phyloP scores from a whole-genome alignment of 1,140 invertebrate genomes.

The Caerostris extrusa region DNA sequence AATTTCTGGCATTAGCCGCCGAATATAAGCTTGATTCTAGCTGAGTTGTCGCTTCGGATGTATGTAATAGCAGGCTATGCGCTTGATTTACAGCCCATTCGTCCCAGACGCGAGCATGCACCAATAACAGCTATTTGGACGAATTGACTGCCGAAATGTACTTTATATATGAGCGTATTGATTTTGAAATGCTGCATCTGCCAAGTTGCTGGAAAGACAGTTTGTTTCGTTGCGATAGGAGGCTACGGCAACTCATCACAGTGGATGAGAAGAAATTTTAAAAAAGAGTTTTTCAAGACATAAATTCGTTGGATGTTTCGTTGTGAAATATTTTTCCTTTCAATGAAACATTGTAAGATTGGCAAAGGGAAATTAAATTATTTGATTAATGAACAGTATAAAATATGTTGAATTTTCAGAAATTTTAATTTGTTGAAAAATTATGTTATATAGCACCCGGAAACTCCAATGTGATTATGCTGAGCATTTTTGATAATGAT shows the following conservation, averaged over 20 bases:
- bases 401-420: too few relatives aligned
- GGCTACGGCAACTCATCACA: not conserved
- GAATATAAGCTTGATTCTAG: not conserved
- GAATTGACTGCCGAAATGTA: constrained; percentile 37
- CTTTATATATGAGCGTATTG: constrained; percentile 40
- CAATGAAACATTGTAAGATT: too few relatives aligned
- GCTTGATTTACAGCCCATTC: constrained; percentile 24
- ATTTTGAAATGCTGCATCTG: constrained; percentile 45
- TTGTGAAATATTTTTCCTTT: too few relatives aligned
- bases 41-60: constrained; percentile 9
- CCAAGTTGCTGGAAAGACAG: constrained; percentile 1
- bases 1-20: constrained; percentile 35
- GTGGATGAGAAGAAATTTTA: not conserved
- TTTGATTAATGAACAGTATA: too few relatives aligned
- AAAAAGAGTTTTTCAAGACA: not conserved
- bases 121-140: constrained; percentile 51
- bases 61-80: constrained; percentile 28
- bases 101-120: not conserved
- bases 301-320: too few relatives aligned
- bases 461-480: too few relatives aligned
- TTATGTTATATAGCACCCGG: too few relatives aligned
- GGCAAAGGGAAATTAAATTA: too few relatives aligned
- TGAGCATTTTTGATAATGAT: too few relatives aligned
- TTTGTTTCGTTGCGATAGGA: not conserved
- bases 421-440: too few relatives aligned